Conservation (phyloP, 2,113 vertebrate genomes). For the Tursiops truncatus region DNA sequence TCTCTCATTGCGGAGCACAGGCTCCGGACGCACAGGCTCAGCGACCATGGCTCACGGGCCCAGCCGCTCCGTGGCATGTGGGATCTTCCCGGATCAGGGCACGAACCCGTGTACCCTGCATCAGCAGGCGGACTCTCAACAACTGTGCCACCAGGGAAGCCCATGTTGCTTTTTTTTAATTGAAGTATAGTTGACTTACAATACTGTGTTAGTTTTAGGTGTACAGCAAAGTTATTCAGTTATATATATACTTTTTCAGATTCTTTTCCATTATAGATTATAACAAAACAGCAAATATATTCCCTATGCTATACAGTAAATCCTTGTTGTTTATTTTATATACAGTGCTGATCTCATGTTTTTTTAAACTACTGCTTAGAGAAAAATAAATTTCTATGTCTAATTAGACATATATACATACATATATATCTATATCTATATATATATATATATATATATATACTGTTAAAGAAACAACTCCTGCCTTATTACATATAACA, state of each 20-base stretch:
- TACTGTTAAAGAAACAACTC: neutral
- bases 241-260: neutral
- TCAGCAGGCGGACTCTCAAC: no score
- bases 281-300: neutral
- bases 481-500: neutral
- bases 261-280: neutral
- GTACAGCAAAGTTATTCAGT: neutral
- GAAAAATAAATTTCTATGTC: neutral
- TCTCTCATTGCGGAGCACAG: no score
- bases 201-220: neutral
- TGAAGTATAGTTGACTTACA: neutral
- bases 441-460: neutral
- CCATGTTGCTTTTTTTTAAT: neutral
- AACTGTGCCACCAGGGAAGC: no score
- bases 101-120: no score
- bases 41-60: no score
- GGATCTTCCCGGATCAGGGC: no score
- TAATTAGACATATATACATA: neutral
- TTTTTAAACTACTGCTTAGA: slow-evolving; percentile 35
- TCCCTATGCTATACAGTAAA: neutral
- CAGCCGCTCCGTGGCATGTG: no score
- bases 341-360: neutral
- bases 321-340: neutral
- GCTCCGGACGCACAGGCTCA: no score
- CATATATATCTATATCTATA: neutral